Base-by-base conservation (phyloP, 2,888 invertebrate genomes). In the Pterostichus madidus region DNA sequence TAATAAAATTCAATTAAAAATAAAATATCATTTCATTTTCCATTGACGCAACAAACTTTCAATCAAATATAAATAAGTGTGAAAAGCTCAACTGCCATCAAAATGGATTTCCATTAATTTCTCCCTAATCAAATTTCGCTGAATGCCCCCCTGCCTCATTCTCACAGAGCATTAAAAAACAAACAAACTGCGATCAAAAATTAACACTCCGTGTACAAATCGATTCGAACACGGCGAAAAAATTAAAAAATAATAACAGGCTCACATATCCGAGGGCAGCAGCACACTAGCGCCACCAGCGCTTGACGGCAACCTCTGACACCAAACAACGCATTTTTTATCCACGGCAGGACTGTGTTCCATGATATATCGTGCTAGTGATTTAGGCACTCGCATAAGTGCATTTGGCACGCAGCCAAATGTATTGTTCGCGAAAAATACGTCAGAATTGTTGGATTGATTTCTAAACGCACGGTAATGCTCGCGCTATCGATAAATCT, bases 381-480 rank as follows among this genome's bases (percentile, higher is more conserved):
- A 71, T 71, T 71, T 71, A 71, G 68, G 39, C 44, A 71, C 44
- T 71, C 68, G 24, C 68, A 71, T 71, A 71, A 71, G 68, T 71
- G 68, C 68, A 71, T 71, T 39, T 71, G 68, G 68, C 68, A 39
- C 39, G 8, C 44, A 17, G 68, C 68, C 68, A 71, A 71, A 71
- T 71, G 68, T 71, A 71, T 71, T 71, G 68, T 71, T 71, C 68
- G 68, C 68, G 68, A 64, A 44, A 71, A 71, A 71, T 71, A 71
- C 15, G 39, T 71, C 68, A 71, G 15, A 39, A 39, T 13, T 35
- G n/a, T 6, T 10, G 68, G 68, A 71, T 71, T 71, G 68, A 71
- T 71, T 71, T 44, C 68, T 71, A 71, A 71, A 17, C 56, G 39
- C 2, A 13, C 44, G 17, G 39, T 71, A 71, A 44, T 71, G 68